Percentiles rank a stretch among this genome's conserved stretches.
These are phyloP conservation scores for Papilio polytes DNA, from an alignment of 1,140 invertebrate genomes.

Conservation along the genomic window DNA sequence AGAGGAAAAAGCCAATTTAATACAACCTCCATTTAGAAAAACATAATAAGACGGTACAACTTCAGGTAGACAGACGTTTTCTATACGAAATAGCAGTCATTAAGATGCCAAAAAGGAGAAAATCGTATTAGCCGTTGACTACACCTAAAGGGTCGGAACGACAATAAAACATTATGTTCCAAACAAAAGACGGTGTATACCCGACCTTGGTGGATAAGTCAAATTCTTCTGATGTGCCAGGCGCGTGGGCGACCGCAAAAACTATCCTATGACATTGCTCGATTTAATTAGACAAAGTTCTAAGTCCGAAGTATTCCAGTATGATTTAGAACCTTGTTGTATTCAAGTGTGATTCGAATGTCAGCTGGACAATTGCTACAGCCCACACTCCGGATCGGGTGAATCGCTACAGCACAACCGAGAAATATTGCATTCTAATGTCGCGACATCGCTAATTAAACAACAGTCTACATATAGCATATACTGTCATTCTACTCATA, in stretches of 20 bases:
- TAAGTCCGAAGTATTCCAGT: slow-evolving; percentile 42
- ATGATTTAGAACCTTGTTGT: slow-evolving; percentile 65
- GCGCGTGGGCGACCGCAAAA: slow-evolving; percentile 79
- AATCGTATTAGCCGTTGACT: slow-evolving; percentile 28
- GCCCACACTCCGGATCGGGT: slow-evolving; percentile 66
- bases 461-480: neutral
- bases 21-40: slow-evolving; percentile 7
- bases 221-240: slow-evolving; percentile 76
- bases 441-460: slow-evolving; percentile 28
- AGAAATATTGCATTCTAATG: slow-evolving; percentile 33
- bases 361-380: slow-evolving; percentile 77
- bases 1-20: slow-evolving; percentile 28
- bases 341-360: slow-evolving; percentile 59
- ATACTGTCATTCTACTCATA: neutral
- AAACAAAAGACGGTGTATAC: slow-evolving; percentile 76
- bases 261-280: slow-evolving; percentile 81
- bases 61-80: slow-evolving; percentile 39
- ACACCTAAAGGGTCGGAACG: slow-evolving; percentile 59
- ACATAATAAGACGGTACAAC: slow-evolving; percentile 20
- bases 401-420: slow-evolving; percentile 57
- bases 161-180: slow-evolving; percentile 60
- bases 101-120: slow-evolving; percentile 36
- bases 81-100: slow-evolving; percentile 36
- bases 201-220: slow-evolving; percentile 76
- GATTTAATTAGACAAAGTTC: slow-evolving; percentile 61